Percentiles rank a stretch among this genome's conserved stretches.
Conservation (phyloP, 2,888 invertebrate genomes). For the Abrostola tripartita region DNA sequence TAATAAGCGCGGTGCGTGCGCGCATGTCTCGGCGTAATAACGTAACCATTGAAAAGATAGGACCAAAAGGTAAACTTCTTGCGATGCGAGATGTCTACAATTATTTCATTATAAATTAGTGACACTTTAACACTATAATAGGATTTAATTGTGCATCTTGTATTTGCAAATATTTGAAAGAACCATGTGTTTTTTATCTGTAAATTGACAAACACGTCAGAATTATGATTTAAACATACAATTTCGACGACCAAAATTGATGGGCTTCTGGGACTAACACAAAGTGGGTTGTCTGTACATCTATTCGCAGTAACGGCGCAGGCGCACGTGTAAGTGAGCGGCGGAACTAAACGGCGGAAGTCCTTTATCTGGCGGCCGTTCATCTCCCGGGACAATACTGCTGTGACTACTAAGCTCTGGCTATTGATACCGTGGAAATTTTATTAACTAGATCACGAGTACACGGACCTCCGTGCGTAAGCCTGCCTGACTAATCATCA, state of each 20-base stretch:
- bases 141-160: too few species aligned
- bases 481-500: not conserved
- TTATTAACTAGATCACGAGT: constrained; percentile 25
- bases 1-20: constrained; percentile 47
- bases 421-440: constrained; percentile 23
- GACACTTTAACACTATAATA: too few species aligned
- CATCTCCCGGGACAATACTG: constrained; percentile 70
- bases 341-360: constrained; percentile 82
- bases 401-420: constrained; percentile 24
- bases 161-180: too few species aligned
- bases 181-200: too few species aligned
- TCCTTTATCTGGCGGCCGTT: constrained; percentile 80
- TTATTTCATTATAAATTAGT: too few species aligned
- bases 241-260: too few species aligned
- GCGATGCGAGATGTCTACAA: not conserved
- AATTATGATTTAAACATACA: too few species aligned
- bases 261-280: not conserved
- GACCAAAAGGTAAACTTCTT: not conserved
- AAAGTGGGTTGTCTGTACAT: constrained; percentile 25
- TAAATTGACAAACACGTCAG: too few species aligned
- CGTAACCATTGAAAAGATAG: constrained; percentile 18
- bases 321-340: constrained; percentile 67
- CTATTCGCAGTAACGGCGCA: constrained; percentile 13
- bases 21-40: constrained; percentile 45
- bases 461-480: not conserved